Base-by-base conservation (phyloP, 2,797 vertebrate species). In the Pseudochromis fuscus region DNA sequence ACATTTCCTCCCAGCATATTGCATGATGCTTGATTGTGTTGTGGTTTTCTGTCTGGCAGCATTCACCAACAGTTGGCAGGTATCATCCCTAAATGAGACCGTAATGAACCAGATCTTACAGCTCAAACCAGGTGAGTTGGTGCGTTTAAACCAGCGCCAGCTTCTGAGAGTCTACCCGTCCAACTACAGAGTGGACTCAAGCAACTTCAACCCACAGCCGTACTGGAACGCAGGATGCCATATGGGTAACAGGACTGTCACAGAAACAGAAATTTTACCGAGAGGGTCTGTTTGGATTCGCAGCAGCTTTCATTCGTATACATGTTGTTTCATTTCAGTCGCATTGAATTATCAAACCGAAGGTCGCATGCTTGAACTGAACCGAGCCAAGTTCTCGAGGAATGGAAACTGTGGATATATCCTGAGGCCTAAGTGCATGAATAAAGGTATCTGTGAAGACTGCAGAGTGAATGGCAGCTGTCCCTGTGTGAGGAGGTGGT, bases 181-280 rank as follows among this genome's bases (percentile, higher is more conserved):
- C 8, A 96, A 97, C 82, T 98, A 96, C 76, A 93, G 97, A 0
- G 97, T 99, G 21, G 98, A 99, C 87, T 99, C 97, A 0, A 99
- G 97, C 90, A 99, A 99, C 93, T 98, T 96, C 89, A 96, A 96
- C 88, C 98, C 98, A 2, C 97, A 99, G 79, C 95, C 96, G 0
- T 99, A 97, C 91, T 99, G 98, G 97, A 98, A 97, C 2, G 87
- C 95, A 15, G 97, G 97, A 80, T 98, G 96, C 89, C 97, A 98
- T 25, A 94, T 99, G 86, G 97, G 97, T 98, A 88, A 67, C 96
- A 86, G 56, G 62, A 49, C 10, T 3, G 4, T 23, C 38, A 19
- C 37, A 5, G 5, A 28, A 23, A 44, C 18, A 21, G 2, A 11
- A 33, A 28, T 16, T 42, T 60, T 10, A 42, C n/a, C 35, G 1